Evolutionary conservation across 1,140 invertebrate genomes (phyloP).

Genomic region (Drosophila repleta): DNA sequence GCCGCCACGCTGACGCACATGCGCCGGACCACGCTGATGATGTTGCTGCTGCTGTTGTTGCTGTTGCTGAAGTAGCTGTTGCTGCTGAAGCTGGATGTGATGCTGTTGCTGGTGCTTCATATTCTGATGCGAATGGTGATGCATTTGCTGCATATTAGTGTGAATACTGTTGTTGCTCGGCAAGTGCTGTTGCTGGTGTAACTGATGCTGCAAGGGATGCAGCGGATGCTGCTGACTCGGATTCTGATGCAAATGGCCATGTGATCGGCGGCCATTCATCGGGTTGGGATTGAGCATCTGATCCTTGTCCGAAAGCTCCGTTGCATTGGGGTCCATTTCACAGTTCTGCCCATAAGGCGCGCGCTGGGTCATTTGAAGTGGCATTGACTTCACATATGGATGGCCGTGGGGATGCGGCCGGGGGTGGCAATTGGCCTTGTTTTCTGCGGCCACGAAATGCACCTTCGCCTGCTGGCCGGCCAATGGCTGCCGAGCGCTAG

Average conservation of each 20-base stretch:
- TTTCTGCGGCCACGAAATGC: slow-evolving; percentile 42
- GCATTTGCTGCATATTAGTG: slow-evolving; percentile 23
- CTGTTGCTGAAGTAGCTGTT: slow-evolving; percentile 1
- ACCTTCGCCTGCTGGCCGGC: slow-evolving; percentile 31
- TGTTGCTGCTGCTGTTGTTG: slow-evolving; percentile 18
- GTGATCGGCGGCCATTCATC: slow-evolving; percentile 6
- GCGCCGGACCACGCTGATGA: slow-evolving; percentile 22
- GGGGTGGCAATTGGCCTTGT: slow-evolving; percentile 21
- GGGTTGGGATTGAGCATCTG: not conserved
- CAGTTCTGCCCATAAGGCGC: slow-evolving; percentile 9
- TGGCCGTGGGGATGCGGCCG: slow-evolving; percentile 19
- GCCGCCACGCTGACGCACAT: slow-evolving; percentile 20
- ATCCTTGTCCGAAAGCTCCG: slow-evolving; percentile 13
- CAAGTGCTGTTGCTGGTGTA: slow-evolving; percentile 62
- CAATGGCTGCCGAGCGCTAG: slow-evolving; percentile 42
- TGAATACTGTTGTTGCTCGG: not conserved
- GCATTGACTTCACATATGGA: slow-evolving; percentile 19
- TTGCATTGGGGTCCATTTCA: slow-evolving; percentile 4
- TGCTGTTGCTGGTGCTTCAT: slow-evolving; percentile 32
- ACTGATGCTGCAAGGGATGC: slow-evolving; percentile 60
- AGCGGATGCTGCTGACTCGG: not conserved
- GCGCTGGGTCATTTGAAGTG: slow-evolving; percentile 33
- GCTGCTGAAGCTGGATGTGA: slow-evolving; percentile 5
- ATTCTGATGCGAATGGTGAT: slow-evolving; percentile 12
- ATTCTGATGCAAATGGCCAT: slow-evolving; percentile 22